Base-by-base conservation (phyloP, 2,113 vertebrate genomes). In the Macquaria australasica region DNA sequence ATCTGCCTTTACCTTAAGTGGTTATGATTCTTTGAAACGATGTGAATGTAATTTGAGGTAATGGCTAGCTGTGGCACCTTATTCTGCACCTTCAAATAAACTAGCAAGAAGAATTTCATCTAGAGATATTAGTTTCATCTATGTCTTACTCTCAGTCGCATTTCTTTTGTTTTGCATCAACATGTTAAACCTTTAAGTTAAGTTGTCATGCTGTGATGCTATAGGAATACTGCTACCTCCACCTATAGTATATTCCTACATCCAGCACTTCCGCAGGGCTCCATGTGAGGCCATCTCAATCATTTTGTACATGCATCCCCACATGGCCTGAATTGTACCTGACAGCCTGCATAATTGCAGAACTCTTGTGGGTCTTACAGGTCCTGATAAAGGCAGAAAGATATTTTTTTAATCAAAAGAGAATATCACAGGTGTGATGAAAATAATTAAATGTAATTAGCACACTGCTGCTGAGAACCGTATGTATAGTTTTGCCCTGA, bases 301-400 rank as follows among this genome's bases (percentile, higher is more conserved):
- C 81, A 87, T 83, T 75, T 50, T 70, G 37, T 10, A 71, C 83
- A 50, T 79, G 80, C 78, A 77, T 72, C 71, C 81, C 85, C 72
- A 63, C 5, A 23, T 77, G 79, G 72, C 79, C 59, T 73, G 78
- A 78, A 75, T 82, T 60, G 63, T 62, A 79, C 56, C 72, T 87
- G 90, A 86, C 87, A 90, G 74, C 28, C 67, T 80, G 79, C n/a
- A 71, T 90, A 90, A 90, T 90, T 89, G 85, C 62, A 34, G 51
- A 73, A 74, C 85, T 88, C 84, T 76, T 76, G 50, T 60, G 77
- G 84, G 69, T 79, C 69, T 73, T 25, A 64, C 51, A 60, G 58
- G 3, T n/a, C 41, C 66, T 53, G 73, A 84, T 81, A 43, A 78
- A 87, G 64, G 43, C 9, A 48, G 48, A 81, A 64, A 41, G 23